A percentile compares a stretch with the other conserved stretches of the same genome.
These are phyloP conservation scores for Selene dorsalis DNA, from an alignment of 2,797 vertebrate species.

Conservation along the genomic window DNA sequence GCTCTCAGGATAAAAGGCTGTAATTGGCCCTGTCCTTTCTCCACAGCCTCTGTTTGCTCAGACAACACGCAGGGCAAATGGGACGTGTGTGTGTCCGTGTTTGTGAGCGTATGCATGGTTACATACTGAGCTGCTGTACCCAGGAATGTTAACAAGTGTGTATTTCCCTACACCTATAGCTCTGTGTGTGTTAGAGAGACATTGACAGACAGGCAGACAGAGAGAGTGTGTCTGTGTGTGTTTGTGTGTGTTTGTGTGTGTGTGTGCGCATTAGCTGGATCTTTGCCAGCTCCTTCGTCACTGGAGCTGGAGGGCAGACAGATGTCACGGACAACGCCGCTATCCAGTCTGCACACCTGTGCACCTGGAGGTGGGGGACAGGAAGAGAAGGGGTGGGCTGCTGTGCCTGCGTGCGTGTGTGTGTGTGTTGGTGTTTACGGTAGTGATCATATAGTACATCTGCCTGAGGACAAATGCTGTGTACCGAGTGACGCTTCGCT, in stretches of 20 bases:
- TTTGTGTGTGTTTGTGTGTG: conserved; percentile 15
- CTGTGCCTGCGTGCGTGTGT: conserved; percentile 20
- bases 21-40: conserved; percentile 80
- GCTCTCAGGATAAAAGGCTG: conserved; percentile 79
- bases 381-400: conserved; percentile 19
- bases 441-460: neutral
- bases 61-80: conserved; percentile 80
- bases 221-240: neutral
- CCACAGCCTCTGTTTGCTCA: conserved; percentile 80
- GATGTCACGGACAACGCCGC: conserved; percentile 52
- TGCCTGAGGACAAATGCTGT: conserved; percentile 19
- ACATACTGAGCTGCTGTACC: conserved; percentile 41
- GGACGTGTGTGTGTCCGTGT: conserved; percentile 43
- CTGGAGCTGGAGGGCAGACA: conserved; percentile 46
- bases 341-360: conserved; percentile 75
- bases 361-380: conserved; percentile 53
- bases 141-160: conserved; percentile 69
- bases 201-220: neutral
- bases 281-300: conserved; percentile 60
- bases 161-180: conserved; percentile 46
- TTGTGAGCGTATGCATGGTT: conserved; percentile 7
- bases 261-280: conserved; percentile 53
- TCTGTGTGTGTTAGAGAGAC: neutral
- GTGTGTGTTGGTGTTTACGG: neutral
- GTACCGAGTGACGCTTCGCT: neutral